Evolutionary conservation across 2,113 vertebrate species (phyloP).

Genomic region (Mastomys natalensis): DNA sequence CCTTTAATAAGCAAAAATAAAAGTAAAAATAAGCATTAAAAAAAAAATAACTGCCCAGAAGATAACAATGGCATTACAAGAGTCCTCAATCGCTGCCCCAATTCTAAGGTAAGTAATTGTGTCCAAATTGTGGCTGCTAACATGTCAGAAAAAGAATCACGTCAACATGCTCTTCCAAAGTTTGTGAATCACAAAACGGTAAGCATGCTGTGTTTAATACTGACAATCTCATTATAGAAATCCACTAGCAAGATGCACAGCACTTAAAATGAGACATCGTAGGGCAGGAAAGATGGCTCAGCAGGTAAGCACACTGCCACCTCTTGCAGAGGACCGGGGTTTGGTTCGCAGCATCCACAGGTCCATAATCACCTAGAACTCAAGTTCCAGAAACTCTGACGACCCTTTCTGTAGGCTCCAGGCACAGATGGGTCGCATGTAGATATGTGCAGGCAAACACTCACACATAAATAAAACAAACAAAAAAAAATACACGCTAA

Average conservation of each 20-base stretch:
- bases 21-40: too few relatives aligned
- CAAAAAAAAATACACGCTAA: background rate
- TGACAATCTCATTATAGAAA: background rate
- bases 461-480: background rate
- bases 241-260: background rate
- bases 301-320: too few relatives aligned
- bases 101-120: slow-evolving; percentile 26
- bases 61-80: too few relatives aligned
- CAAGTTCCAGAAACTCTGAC: background rate
- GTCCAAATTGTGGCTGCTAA: background rate
- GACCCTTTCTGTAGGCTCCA: background rate
- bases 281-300: background rate
- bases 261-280: background rate
- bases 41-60: background rate
- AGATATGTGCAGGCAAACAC: too few relatives aligned
- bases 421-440: too few relatives aligned
- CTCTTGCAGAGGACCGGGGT: background rate
- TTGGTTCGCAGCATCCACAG: background rate
- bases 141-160: background rate
- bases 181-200: background rate
- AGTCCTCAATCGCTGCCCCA: background rate
- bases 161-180: background rate
- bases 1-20: background rate
- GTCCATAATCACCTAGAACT: background rate
- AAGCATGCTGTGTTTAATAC: background rate